Evolutionary conservation across 2,797 vertebrate species (phyloP).

Genomic region (Anas bernieri): DNA sequence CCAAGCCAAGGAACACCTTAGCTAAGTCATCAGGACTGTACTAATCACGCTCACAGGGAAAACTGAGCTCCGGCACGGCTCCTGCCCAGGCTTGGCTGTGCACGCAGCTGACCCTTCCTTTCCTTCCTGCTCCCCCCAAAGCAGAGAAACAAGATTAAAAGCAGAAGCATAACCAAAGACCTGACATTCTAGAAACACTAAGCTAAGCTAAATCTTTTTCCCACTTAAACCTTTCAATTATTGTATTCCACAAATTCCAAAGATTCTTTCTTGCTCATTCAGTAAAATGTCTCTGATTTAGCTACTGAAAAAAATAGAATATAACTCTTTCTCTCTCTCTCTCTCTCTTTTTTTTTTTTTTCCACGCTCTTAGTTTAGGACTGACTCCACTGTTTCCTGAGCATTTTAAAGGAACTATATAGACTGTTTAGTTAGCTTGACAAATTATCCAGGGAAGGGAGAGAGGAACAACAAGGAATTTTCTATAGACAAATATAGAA

Average conservation of each 20-base stretch:
- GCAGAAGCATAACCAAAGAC: constrained; percentile 70
- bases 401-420: constrained; percentile 7
- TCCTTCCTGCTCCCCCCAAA: constrained; percentile 49
- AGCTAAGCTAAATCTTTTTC: constrained; percentile 53
- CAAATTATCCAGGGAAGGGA: background rate
- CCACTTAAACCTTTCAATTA: constrained; percentile 62
- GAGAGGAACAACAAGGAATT: constrained; percentile 9
- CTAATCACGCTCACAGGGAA: constrained; percentile 16
- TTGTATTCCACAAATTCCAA: constrained; percentile 43
- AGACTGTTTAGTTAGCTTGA: constrained; percentile 1
- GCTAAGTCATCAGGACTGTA: background rate
- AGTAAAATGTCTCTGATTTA: constrained; percentile 39
- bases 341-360: constrained; percentile 18
- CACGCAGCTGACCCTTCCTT: constrained; percentile 32
- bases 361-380: background rate
- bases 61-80: background rate
- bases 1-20: background rate
- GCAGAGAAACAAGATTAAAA: constrained; percentile 68
- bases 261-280: constrained; percentile 51
- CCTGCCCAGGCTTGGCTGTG: background rate
- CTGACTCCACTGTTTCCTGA: constrained; percentile 25
- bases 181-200: constrained; percentile 58
- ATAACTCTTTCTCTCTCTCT: constrained; percentile 27
- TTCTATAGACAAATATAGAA: constrained; percentile 21
- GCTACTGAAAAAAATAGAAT: constrained; percentile 18